Percentiles rank a stretch among this genome's conserved stretches.
These are phyloP conservation scores for Nymphicus hollandicus DNA, from an alignment of 2,113 vertebrate species.

Conservation along the genomic window DNA sequence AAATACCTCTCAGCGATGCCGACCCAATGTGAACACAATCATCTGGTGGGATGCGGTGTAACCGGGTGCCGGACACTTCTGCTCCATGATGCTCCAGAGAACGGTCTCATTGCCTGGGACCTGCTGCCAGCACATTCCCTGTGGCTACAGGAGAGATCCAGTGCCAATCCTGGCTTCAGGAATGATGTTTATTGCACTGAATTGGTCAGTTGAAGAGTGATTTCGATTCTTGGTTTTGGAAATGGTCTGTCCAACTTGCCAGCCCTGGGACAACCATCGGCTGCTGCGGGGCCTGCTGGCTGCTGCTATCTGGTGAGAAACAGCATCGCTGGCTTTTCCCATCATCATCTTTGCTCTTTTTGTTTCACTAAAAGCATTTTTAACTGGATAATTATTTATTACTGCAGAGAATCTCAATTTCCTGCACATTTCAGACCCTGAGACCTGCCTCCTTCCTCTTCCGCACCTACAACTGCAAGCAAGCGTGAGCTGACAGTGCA, in stretches of 20 bases:
- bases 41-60: neutral
- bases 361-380: neutral
- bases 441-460: neutral
- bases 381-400: neutral
- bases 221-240: neutral
- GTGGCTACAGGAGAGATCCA: neutral
- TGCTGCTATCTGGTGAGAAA: neutral
- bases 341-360: neutral
- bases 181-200: neutral
- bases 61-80: neutral
- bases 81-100: neutral
- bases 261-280: neutral
- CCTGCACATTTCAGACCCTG: neutral
- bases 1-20: neutral
- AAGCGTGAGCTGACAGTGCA: neutral
- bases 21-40: neutral
- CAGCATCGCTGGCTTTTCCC: neutral
- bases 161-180: neutral
- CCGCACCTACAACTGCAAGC: fast-evolving
- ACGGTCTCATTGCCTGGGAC: fast-evolving
- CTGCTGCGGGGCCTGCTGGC: neutral
- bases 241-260: neutral
- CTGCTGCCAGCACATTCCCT: fast-evolving
- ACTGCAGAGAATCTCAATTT: neutral
- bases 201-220: neutral